Evolutionary conservation across 2,888 invertebrate species (phyloP).

Genomic region (Lottia scabra): DNA sequence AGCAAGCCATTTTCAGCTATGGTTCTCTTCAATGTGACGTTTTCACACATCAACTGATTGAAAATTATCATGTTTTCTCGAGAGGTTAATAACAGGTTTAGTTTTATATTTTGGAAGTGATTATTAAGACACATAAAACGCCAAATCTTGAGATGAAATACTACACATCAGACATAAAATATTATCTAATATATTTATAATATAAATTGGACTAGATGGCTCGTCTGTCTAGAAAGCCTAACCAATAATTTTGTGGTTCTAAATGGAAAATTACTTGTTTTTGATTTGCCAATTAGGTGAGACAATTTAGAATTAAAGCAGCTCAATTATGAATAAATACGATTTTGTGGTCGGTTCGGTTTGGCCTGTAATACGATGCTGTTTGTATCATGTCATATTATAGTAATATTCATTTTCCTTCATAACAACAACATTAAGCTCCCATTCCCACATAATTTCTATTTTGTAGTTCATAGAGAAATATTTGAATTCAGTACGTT

Average conservation of each 20-base stretch:
- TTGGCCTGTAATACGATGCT: no score
- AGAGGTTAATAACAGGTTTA: slow-evolving; percentile 3
- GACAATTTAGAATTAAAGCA: neutral
- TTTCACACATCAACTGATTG: slow-evolving; percentile 7
- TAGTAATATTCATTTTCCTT: no score
- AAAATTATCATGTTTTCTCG: slow-evolving; percentile 4
- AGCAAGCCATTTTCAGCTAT: neutral
- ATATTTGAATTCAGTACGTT: no score
- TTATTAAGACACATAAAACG: slow-evolving; percentile 3
- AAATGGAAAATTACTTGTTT: neutral
- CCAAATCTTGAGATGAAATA: neutral
- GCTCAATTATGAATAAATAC: no score
- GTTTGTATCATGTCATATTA: no score
- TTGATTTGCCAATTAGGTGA: neutral
- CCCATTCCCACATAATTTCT: no score
- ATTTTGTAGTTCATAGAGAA: no score
- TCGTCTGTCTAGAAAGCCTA: neutral
- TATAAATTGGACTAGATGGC: neutral
- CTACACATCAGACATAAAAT: neutral
- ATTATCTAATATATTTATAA: neutral
- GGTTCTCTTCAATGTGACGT: slow-evolving; percentile 1
- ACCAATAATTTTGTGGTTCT: neutral
- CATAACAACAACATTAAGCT: no score
- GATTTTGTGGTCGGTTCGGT: no score
- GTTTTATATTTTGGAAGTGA: neutral